Conservation (phyloP, 2,113 vertebrate genomes). For the Sisor rabdophorus region DNA sequence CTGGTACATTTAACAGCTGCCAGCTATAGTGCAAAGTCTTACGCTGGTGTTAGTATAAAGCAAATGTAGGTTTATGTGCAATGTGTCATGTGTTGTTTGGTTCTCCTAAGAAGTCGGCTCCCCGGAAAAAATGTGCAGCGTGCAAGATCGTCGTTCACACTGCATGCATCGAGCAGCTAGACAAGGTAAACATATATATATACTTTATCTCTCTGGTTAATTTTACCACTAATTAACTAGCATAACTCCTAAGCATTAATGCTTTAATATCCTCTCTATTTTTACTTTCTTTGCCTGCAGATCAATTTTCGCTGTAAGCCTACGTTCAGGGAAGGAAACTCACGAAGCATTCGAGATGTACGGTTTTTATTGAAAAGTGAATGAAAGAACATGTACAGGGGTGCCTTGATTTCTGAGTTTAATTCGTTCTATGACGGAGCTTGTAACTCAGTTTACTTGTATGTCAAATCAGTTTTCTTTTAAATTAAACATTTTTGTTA, state of each 20-base stretch:
- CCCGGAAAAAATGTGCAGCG: slow-evolving; percentile 90
- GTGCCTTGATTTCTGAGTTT: no score
- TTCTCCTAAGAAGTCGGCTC: slow-evolving; percentile 87
- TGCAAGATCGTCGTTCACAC: slow-evolving; percentile 96
- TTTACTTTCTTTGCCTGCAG: slow-evolving; percentile 64
- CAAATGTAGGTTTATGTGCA: slow-evolving; percentile 1
- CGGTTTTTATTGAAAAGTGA: slow-evolving; percentile 51
- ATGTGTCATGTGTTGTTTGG: slow-evolving; percentile 46
- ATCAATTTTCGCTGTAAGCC: slow-evolving; percentile 98
- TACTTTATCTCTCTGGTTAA: no score
- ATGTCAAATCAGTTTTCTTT: no score
- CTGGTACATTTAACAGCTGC: not conserved
- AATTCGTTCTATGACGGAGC: no score
- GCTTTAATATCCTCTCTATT: not conserved
- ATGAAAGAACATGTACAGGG: no score
- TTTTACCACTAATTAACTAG: not conserved
- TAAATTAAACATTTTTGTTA: no score
- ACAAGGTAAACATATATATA: slow-evolving; percentile 78
- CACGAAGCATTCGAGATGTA: slow-evolving; percentile 88
- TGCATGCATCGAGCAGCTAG: slow-evolving; percentile 89
- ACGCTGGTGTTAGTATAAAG: not conserved
- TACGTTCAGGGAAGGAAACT: slow-evolving; percentile 92
- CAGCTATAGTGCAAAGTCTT: not conserved
- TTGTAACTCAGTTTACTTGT: no score
- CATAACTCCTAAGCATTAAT: not conserved